Base-by-base conservation (phyloP, 2,888 invertebrate species). In the Leptogaster cylindrica region DNA sequence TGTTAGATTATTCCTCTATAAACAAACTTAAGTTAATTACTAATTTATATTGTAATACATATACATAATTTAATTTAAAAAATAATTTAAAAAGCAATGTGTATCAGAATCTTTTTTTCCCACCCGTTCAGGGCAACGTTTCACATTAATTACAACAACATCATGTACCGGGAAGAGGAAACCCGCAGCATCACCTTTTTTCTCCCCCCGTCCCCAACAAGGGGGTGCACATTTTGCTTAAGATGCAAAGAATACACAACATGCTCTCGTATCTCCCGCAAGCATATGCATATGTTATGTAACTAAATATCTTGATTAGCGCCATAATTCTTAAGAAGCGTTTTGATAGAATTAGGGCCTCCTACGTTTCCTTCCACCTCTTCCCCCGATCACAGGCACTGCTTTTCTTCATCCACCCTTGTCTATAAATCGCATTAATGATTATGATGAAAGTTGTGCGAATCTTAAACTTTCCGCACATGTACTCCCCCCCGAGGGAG, bases 271-370 rank as follows among this genome's bases (percentile, higher is more conserved):
- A 33, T 33, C 33, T 33, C 14, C 14, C 2, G 27, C 27, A 28
- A 28, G 39, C 39, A 25, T 39, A 41, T 58, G 58, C 58, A 58
- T 39, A 58, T 39, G 25, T 23, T 36, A 25, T 65, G 65, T 65
- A 65, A 65, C 65, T 50, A 65, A 65, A 65, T 65, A 65, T 65
- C 65, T 65, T 65, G 65, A 65, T 65, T 65, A 65, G 65, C 65
- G 33, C 48, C 65, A 65, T 65, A 65, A 65, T 65, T 65, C 65
- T 65, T 65, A 65, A 65, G 65, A 65, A 28, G 63, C 63, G 33
- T 36, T 48, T 36, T 65, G 65, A 65, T 65, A 65, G 50, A 65
- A 65, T 65, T 65, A 65, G 36, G 50, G 65, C 33, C 33, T 25
- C 65, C 25, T 36, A 12, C 44, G 36, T 36, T 25, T 36, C 25